Evolutionary conservation across 53 echinoderm and acorn worm species (phyloP).

Genomic region (Astropecten irregularis): DNA sequence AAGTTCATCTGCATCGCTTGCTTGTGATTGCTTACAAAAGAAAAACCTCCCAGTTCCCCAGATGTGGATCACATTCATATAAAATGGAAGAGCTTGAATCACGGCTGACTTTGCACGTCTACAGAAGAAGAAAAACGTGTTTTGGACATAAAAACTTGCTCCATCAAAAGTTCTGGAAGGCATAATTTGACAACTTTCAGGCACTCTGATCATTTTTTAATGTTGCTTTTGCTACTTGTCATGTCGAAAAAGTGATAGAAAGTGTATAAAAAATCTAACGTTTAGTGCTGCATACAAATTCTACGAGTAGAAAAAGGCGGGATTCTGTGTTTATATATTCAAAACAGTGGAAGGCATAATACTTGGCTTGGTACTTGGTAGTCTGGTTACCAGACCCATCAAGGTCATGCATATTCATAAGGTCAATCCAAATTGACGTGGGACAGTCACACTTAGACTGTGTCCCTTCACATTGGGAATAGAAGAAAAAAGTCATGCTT

Average conservation of each 20-base stretch:
- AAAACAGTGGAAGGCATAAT: slow-evolving; percentile 33
- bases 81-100: too few species aligned
- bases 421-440: slow-evolving; percentile 3
- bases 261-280: background rate
- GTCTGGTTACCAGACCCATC: slow-evolving; percentile 9
- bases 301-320: background rate
- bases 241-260: slow-evolving; percentile 3
- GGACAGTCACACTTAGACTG: background rate
- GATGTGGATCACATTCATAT: too few species aligned
- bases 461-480: background rate
- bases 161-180: too few species aligned
- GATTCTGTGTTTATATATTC: background rate
- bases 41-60: too few species aligned
- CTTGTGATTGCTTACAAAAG: too few species aligned
- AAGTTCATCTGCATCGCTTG: too few species aligned
- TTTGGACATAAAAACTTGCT: too few species aligned
- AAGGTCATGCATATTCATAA: slow-evolving; percentile 29
- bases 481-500: background rate
- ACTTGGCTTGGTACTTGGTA: background rate
- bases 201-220: too few species aligned
- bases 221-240: too few species aligned
- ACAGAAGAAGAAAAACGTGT: too few species aligned
- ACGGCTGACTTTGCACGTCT: too few species aligned
- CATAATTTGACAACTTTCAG: too few species aligned
- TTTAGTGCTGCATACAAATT: slow-evolving; percentile 3